Evolutionary conservation across 92 coral and sea anemone species (phyloP).

Genomic region (Muricea muricata): DNA sequence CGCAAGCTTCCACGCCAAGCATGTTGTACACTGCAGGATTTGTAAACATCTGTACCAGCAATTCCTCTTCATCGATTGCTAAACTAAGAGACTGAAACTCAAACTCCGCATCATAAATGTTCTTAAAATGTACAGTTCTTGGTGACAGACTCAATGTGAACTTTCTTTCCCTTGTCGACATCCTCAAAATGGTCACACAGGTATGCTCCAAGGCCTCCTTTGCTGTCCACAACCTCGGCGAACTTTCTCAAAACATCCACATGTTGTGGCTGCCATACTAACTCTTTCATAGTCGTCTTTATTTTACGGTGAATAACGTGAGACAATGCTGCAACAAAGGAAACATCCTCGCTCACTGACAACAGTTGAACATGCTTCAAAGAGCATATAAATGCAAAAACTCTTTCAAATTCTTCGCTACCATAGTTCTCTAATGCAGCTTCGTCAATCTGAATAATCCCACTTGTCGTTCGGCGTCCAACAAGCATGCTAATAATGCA

Average conservation of each 20-base stretch:
- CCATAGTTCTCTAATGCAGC: not conserved
- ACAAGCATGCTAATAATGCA: not conserved
- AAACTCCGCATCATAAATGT: constrained; percentile 3
- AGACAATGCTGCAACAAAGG: not conserved
- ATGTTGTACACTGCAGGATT: constrained; percentile 9
- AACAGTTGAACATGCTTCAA: not conserved
- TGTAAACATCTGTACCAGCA: not conserved
- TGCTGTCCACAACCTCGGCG: not conserved
- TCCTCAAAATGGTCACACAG: too few relatives aligned
- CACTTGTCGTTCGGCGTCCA: not conserved
- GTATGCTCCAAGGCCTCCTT: not conserved
- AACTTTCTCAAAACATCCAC: not conserved
- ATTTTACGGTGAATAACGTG: not conserved
- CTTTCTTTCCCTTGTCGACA: too few relatives aligned
- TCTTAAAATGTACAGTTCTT: not conserved
- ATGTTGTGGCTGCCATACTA: not conserved
- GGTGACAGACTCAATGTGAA: not conserved
- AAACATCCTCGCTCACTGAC: not conserved
- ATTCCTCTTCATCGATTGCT: not conserved
- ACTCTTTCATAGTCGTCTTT: not conserved
- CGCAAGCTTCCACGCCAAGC: not conserved
- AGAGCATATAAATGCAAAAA: not conserved
- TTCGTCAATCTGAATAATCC: constrained; percentile 13
- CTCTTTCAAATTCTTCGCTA: not conserved
- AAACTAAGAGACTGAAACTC: not conserved